Evolutionary conservation across 2,113 vertebrate genomes (phyloP).

Genomic region (Lepidothrix coronata): DNA sequence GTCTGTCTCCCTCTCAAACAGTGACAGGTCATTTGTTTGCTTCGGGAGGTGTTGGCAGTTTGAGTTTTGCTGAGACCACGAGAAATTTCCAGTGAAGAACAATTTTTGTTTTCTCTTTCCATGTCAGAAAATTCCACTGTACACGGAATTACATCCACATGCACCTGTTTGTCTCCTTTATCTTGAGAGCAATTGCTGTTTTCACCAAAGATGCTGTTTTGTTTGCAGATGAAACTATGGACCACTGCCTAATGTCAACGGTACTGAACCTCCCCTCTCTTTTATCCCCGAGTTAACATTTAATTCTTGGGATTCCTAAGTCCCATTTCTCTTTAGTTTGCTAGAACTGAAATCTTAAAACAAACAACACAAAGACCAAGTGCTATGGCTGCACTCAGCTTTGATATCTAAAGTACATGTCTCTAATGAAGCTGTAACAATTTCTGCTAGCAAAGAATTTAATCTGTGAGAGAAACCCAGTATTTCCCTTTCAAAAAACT

Average conservation of each 20-base stretch:
- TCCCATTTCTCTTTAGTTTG: background rate
- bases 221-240: conserved; percentile 83
- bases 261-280: conserved; percentile 55
- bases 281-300: background rate
- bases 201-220: conserved; percentile 87
- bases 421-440: background rate
- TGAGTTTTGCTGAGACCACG: background rate
- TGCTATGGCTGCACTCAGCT: background rate
- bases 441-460: background rate
- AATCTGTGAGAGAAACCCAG: accelerated
- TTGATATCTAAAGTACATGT: background rate
- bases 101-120: background rate
- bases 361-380: background rate
- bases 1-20: background rate
- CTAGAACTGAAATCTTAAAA: background rate
- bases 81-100: background rate
- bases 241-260: conserved; percentile 87
- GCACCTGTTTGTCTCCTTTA: conserved; percentile 89
- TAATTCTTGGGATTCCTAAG: background rate
- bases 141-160: conserved; percentile 92
- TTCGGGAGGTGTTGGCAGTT: background rate
- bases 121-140: conserved; percentile 85
- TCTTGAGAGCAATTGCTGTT: conserved; percentile 84
- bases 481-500: background rate
- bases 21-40: background rate